These are phyloP conservation scores for Syrmaticus mikado DNA, from an alignment of 2,113 vertebrate genomes.

Conservation along the genomic window DNA sequence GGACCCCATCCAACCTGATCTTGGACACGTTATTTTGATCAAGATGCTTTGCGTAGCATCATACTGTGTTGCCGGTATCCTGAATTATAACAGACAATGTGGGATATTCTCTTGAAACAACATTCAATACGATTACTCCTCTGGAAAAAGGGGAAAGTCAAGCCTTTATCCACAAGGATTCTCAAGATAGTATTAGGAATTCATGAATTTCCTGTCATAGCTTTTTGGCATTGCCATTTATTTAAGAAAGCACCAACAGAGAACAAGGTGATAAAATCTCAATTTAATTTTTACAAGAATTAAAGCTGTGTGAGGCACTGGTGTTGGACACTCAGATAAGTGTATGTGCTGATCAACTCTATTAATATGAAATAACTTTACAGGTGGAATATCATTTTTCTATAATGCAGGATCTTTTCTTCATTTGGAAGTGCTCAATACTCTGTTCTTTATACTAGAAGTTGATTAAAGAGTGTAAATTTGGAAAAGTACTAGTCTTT, in stretches of 20 bases:
- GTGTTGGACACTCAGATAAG: neutral
- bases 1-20: too few species aligned
- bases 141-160: neutral
- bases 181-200: neutral
- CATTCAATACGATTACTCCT: fast-evolving
- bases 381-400: neutral
- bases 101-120: neutral
- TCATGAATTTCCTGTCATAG: neutral
- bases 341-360: neutral
- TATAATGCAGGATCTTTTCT: neutral
- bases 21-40: neutral
- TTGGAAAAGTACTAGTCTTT: neutral
- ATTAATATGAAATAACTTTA: neutral
- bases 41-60: neutral
- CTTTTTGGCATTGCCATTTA: neutral
- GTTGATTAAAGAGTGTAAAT: neutral
- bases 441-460: neutral
- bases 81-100: neutral
- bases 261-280: neutral
- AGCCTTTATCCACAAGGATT: neutral
- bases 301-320: neutral
- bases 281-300: neutral
- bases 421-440: neutral
- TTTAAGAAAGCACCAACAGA: neutral
- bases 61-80: neutral